A percentile compares a stretch with the other conserved stretches of the same genome.
Conservation (phyloP, 2,113 vertebrate species). For the Nibea coibor region DNA sequence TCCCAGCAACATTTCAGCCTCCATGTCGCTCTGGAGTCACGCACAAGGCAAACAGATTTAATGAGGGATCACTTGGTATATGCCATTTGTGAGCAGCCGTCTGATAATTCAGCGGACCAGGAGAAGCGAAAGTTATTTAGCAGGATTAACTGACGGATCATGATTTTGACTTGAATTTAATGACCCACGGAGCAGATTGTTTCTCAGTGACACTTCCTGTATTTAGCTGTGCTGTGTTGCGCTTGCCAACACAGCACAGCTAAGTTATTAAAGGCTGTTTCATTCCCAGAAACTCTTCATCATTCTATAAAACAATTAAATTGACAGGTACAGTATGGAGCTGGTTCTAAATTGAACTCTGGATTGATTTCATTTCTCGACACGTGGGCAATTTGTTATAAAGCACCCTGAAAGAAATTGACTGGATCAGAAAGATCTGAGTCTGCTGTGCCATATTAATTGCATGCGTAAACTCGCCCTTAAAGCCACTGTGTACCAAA, state of each 20-base stretch:
- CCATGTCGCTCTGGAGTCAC: not conserved
- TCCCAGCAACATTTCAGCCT: conserved; percentile 30
- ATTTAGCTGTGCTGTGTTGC: not conserved
- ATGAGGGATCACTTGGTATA: conserved; percentile 33
- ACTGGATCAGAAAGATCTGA: conserved; percentile 18
- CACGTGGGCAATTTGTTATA: conserved; percentile 22
- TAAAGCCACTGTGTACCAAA: conserved; percentile 36
- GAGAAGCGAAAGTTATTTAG: conserved; percentile 3
- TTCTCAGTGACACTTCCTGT: not conserved
- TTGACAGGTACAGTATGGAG: not conserved
- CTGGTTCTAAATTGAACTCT: conserved; percentile 2
- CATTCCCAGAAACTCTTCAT: not conserved
- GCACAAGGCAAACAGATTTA: conserved; percentile 33
- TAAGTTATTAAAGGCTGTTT: not conserved
- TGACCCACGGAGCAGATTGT: not conserved
- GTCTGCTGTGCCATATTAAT: conserved; percentile 55
- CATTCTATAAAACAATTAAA: conserved; percentile 15
- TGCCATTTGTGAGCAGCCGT: not conserved
- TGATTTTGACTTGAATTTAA: conserved; percentile 30
- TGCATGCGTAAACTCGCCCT: conserved; percentile 45
- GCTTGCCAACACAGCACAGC: no score
- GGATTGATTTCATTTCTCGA: conserved; percentile 15
- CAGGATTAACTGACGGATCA: conserved; percentile 28
- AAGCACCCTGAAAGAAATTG: conserved; percentile 26
- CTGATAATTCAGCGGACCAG: not conserved